Evolutionary conservation across 2,113 vertebrate species (phyloP), one percentile per base, ranked within the genome.

Genomic region (Brevimyrus niger): DNA sequence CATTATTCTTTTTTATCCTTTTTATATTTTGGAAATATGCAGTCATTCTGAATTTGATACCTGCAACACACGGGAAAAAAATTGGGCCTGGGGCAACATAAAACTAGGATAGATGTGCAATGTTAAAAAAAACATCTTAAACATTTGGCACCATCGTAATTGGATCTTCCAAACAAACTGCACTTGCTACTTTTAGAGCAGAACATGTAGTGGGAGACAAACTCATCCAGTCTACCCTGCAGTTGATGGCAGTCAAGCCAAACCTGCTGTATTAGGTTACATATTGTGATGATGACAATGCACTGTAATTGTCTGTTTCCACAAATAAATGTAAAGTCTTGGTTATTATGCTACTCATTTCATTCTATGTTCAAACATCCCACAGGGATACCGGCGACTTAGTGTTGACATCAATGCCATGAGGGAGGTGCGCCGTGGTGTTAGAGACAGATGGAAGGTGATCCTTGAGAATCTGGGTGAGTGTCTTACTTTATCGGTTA

Each of bases 351-450:
- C 27, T 69, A 31, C 61, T 69, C 10, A 6, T 80, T 80, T 80
- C 35, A 19, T 42, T 19, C 35, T 15, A 17, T 76, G 31, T 80
- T 80, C 15, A 80, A 35, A 80, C 89, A 46, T 89, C 55, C 0
- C 91, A 53, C 2, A 97, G 97, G 96, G 95, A 2, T 97, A 96
- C 91, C 95, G 96, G 23, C 94, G 96, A 27, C 90, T 97, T 88
- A 97, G 96, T 88, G 94, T 97, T 15, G 96, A 96, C 92, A 97
- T 97, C 2, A 94, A 96, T 61, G 95, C 96, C 89, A 96, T 96
- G 93, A 95, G 96, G 90, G 96, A 97, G 21, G 94, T 96, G 0
- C 94, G 96, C 7, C 93, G 94, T 86, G 96, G 96, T 80, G 95
- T 97, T 89, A 90, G 96, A 88, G 97, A 96, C 58, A 96, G 95